Conservation (phyloP, 2,888 invertebrate genomes). For the Acanthosoma haemorrhoidale region DNA sequence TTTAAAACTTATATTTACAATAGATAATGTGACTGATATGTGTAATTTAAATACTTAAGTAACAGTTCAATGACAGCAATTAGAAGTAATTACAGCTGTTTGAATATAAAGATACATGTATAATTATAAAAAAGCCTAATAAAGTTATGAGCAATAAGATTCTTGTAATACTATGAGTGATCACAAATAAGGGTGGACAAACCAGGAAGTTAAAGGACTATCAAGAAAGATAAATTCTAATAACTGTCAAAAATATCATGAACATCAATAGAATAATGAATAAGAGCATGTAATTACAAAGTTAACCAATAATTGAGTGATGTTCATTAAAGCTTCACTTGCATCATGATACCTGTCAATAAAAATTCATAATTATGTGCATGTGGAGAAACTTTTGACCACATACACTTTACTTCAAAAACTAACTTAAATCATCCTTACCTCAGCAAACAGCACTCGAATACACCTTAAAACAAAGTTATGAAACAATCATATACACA, state of each 20-base stretch:
- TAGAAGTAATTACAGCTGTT: slow-evolving; percentile 7
- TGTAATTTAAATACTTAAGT: background rate
- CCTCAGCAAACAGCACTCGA: too few species aligned
- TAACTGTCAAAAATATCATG: too few species aligned
- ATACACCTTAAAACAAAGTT: background rate
- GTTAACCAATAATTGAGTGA: background rate
- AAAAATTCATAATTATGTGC: background rate
- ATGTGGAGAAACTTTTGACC: background rate
- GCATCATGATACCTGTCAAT: background rate
- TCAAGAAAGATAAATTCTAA: too few species aligned
- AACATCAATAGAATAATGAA: background rate
- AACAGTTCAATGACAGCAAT: background rate
- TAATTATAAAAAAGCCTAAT: too few species aligned
- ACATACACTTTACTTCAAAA: background rate
- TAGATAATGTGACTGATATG: too few species aligned
- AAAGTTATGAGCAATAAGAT: too few species aligned
- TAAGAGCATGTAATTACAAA: background rate
- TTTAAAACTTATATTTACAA: background rate
- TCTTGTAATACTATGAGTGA: too few species aligned
- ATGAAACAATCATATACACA: slow-evolving; percentile 13
- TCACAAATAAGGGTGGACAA: too few species aligned
- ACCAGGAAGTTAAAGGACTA: too few species aligned
- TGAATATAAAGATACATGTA: too few species aligned
- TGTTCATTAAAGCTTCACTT: background rate
- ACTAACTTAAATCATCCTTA: too few species aligned